Base-by-base conservation (phyloP, 2,113 vertebrate species). In the Scartelaos histophorus region DNA sequence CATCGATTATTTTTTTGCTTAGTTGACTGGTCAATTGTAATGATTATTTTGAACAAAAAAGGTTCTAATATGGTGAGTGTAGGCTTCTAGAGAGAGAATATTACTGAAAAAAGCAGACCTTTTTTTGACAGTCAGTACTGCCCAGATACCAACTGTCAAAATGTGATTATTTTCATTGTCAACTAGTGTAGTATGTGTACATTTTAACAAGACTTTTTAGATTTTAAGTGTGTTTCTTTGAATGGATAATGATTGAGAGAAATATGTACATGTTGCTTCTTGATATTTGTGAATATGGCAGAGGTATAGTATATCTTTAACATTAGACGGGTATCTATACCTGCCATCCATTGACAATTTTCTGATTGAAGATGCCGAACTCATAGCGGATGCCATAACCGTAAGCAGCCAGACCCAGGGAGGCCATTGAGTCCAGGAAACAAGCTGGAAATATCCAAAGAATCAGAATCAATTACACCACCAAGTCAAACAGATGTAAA, bases 321-420 rank as follows among this genome's bases (percentile, higher is more conserved):
- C 5, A 3, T 7, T 2, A 47, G 22, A 15, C 11, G 1, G 5
- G 46, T 58, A 21, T 57, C 70, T 66, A 16, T n/a, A 97, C 96
- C 95, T 96, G 95, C 95, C 95, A 97, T 81, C 96, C 96, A 15
- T 91, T 93, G 13, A 74, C 62, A 38, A 97, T 96, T 88, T 95
- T 96, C 91, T 97, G 95, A 83, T 96, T 97, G 91, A 97, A 97
- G 91, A 97, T 97, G 13, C 96, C 96, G 38, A 96, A 97, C 82
- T 97, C 96, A 35, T 97, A 97, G 65, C 96, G 96, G 80, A 97
- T 97, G 16, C 96, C 96, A 0, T 97, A 97, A 75, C 96, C 96
- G 1, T 97, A 97, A 56, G 93, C 94, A 61, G 96, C 95, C 75
- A 97, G 90, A 21, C 96, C 96, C 82, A 97, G 89, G 0, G 95